phyloP scores from a whole-genome alignment of 2,113 vertebrate species.

The Crotalus helleri region DNA sequence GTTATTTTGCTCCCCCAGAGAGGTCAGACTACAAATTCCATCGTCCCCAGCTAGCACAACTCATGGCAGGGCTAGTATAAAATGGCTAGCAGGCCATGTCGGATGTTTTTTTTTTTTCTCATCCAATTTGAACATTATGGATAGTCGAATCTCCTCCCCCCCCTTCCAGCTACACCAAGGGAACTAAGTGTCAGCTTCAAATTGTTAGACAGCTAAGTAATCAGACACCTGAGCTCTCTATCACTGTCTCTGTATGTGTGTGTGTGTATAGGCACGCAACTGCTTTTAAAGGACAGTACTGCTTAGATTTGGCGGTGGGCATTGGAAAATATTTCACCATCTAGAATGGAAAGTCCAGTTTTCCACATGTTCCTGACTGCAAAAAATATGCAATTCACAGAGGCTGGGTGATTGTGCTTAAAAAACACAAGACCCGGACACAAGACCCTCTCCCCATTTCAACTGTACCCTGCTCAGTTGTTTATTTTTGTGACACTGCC shows the following conservation, averaged over 20 bases:
- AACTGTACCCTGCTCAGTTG: neutral
- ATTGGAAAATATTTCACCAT: neutral
- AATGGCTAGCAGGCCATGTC: neutral
- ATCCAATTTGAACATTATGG: neutral
- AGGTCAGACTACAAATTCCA: neutral
- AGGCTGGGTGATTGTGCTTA: neutral
- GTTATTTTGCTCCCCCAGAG: neutral
- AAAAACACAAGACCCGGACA: neutral
- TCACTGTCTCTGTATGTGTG: neutral
- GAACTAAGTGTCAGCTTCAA: neutral
- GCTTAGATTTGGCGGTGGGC: neutral
- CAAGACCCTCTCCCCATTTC: neutral
- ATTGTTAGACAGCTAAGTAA: neutral
- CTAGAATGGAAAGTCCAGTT: neutral
- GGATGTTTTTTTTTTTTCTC: neutral
- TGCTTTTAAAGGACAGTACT: neutral
- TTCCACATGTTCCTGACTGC: neutral
- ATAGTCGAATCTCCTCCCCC: neutral
- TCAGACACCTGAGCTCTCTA: neutral
- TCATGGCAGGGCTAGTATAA: neutral
- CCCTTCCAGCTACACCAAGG: neutral
- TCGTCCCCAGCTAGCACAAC: neutral
- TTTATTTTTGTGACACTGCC: neutral
- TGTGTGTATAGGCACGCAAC: neutral
- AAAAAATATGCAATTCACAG: neutral